Conservation (phyloP, 2,888 invertebrate species). For the Diplazon laetatorius region DNA sequence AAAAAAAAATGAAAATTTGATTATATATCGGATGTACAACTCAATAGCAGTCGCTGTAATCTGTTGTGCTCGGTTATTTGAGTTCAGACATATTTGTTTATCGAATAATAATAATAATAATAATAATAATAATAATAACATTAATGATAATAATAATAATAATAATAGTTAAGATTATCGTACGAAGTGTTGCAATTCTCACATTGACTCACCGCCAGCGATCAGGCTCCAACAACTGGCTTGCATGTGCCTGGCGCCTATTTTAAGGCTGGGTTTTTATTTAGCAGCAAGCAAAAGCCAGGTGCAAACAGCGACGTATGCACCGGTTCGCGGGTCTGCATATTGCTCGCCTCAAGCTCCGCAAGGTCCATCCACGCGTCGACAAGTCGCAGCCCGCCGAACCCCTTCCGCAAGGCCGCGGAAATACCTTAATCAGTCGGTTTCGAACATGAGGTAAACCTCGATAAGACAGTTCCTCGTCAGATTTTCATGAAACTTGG, state of each 20-base stretch:
- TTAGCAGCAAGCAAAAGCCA: slow-evolving; percentile 51
- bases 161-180: not conserved
- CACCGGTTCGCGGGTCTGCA: not conserved
- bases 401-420: not conserved
- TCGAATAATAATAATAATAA: too few relatives aligned
- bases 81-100: too few relatives aligned
- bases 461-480: too few relatives aligned
- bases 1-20: too few relatives aligned
- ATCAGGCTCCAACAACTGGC: slow-evolving; percentile 24
- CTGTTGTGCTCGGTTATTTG: too few relatives aligned
- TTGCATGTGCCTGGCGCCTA: slow-evolving; percentile 69
- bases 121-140: too few relatives aligned
- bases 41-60: too few relatives aligned
- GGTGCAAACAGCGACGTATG: slow-evolving; percentile 31
- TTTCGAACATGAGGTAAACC: too few relatives aligned
- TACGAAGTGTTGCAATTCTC: not conserved
- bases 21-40: too few relatives aligned
- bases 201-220: slow-evolving; percentile 17
- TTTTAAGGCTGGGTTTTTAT: slow-evolving; percentile 67
- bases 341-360: not conserved
- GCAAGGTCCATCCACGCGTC: slow-evolving; percentile 34
- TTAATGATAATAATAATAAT: too few relatives aligned
- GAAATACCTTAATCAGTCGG: slow-evolving; percentile 43
- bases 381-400: slow-evolving; percentile 16
- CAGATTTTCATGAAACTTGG: too few relatives aligned